Evolutionary conservation across 2,888 invertebrate genomes (phyloP).

Genomic region (Leucophenga maculata): DNA sequence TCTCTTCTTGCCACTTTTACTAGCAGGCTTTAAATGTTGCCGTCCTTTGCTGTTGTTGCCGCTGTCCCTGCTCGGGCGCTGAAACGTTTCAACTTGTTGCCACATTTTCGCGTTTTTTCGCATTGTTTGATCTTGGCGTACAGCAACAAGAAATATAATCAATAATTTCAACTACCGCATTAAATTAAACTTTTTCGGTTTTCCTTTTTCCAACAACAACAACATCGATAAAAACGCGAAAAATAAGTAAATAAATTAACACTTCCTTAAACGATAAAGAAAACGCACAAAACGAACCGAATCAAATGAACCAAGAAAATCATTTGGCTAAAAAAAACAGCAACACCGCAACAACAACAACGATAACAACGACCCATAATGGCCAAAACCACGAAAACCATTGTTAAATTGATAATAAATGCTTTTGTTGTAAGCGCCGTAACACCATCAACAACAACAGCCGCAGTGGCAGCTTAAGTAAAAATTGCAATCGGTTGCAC

Average conservation of each 20-base stretch:
- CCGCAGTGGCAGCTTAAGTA: no score
- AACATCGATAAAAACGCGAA: conserved; percentile 22
- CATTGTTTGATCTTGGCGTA: conserved; percentile 58
- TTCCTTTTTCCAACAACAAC: conserved; percentile 19
- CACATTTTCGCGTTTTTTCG: conserved; percentile 58
- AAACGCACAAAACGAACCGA: conserved; percentile 26
- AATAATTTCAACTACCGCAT: conserved; percentile 65
- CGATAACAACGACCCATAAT: conserved; percentile 31
- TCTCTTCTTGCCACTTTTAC: conserved; percentile 32
- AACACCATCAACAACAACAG: neutral
- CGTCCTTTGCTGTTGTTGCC: no score
- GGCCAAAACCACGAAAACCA: conserved; percentile 33
- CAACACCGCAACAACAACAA: conserved; percentile 18
- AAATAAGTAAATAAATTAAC: conserved; percentile 63
- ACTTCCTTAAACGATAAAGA: conserved; percentile 63
- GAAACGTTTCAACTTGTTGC: conserved; percentile 54
- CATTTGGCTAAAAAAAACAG: conserved; percentile 20
- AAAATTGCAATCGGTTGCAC: neutral
- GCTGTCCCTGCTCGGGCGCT: no score
- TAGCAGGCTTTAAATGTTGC: no score
- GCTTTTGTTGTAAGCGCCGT: conserved; percentile 2
- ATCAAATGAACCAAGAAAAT: conserved; percentile 35
- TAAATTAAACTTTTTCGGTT: conserved; percentile 51
- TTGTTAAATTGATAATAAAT: conserved; percentile 37
- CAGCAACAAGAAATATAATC: conserved; percentile 56